These are phyloP conservation scores for Drosophila pallidifrons DNA, from an alignment of 1,140 invertebrate species.

Conservation along the genomic window DNA sequence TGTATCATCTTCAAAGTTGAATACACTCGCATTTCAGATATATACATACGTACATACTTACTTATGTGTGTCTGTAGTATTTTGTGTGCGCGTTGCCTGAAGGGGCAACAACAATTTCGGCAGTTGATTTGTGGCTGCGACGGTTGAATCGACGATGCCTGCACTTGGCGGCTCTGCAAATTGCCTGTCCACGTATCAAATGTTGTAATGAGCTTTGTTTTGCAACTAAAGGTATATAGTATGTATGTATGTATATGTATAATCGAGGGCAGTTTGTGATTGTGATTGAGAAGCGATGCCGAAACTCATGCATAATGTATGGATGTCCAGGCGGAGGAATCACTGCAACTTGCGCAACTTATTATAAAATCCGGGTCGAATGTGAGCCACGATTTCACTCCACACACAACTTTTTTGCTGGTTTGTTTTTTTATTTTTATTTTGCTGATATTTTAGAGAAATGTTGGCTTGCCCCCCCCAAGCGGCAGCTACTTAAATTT, in stretches of 20 bases:
- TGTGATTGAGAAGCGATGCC: background rate
- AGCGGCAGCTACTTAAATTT: conserved; percentile 63
- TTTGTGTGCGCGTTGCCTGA: conserved; percentile 28
- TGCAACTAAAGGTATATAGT: background rate
- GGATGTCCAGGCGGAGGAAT: conserved; percentile 14
- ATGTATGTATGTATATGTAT: background rate
- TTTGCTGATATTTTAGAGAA: conserved; percentile 46
- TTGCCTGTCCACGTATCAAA: conserved; percentile 53
- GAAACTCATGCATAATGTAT: conserved; percentile 69
- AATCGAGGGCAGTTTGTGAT: conserved; percentile 14
- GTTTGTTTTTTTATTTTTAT: conserved; percentile 30
- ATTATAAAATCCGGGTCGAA: conserved; percentile 38
- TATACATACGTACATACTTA: background rate
- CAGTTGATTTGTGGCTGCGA: conserved; percentile 22
- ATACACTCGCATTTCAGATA: background rate
- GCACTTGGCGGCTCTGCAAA: conserved; percentile 63
- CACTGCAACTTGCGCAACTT: conserved; percentile 36
- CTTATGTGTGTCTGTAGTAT: background rate
- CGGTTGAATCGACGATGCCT: conserved; percentile 21
- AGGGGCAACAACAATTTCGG: conserved; percentile 36
- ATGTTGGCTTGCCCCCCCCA: conserved; percentile 14
- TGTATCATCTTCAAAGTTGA: conserved; percentile 40
- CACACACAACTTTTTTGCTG: conserved; percentile 2
- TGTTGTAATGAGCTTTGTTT: conserved; percentile 61
- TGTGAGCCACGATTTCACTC: conserved; percentile 38